phyloP scores from a whole-genome alignment of 2,113 vertebrate genomes.

The Scalopus aquaticus region DNA sequence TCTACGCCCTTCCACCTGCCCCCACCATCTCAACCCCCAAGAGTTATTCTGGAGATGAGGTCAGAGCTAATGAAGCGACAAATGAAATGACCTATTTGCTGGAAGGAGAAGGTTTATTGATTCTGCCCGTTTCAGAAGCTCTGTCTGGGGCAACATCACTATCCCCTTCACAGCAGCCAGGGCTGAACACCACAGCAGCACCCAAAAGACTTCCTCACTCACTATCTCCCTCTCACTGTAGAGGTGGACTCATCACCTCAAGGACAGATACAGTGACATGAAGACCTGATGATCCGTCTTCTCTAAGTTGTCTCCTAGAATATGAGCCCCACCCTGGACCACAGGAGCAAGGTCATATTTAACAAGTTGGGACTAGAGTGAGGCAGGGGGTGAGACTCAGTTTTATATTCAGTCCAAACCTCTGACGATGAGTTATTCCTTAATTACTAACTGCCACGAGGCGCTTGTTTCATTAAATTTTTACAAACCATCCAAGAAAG shows the following conservation, averaged over 20 bases:
- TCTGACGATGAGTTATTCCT: constrained; percentile 67
- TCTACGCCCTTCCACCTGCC: background rate
- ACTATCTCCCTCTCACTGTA: background rate
- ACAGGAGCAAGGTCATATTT: constrained; percentile 53
- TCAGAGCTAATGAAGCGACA: background rate
- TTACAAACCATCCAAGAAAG: background rate
- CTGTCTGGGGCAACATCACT: background rate
- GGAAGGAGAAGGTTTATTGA: too few species aligned
- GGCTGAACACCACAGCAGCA: background rate
- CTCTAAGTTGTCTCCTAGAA: background rate
- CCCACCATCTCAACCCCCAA: background rate
- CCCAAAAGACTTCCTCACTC: background rate
- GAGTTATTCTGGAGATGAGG: background rate
- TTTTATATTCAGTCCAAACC: constrained; percentile 57
- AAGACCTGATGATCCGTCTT: background rate
- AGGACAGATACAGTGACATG: background rate
- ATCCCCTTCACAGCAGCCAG: background rate
- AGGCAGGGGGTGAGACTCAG: background rate
- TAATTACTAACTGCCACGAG: constrained; percentile 69
- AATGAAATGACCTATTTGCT: background rate
- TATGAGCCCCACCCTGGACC: background rate
- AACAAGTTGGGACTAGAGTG: constrained; percentile 40
- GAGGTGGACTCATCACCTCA: background rate
- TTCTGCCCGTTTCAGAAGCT: background rate
- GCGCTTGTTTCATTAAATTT: constrained; percentile 51